Evolutionary conservation across 2,888 invertebrate genomes (phyloP), one percentile per base, ranked within the genome.

Genomic region (Drosophila antonietae): DNA sequence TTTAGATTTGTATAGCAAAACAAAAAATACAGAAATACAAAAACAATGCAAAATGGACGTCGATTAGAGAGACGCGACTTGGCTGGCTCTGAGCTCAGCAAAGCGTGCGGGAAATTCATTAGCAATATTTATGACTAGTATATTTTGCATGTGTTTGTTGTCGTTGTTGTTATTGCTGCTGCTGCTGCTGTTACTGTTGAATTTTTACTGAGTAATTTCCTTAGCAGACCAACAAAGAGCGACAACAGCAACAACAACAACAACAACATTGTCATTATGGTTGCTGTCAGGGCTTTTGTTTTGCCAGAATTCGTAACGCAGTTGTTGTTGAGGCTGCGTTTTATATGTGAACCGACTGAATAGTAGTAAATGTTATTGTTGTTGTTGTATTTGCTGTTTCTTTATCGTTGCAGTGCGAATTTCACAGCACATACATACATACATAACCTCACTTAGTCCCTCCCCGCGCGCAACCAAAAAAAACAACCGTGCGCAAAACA

Each of bases 51-150:
- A 81, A 78, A 68, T 78, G 78, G 78, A 62, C 65, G 81, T 81
- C 73, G 68, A 68, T 81, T 81, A 68, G 56, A 73, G 66, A 52
- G 63, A 63, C 49, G 75, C 66, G 73, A 83, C 73, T 68, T 70
- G 70, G 68, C 39, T 78, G 67, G 68, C 43, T 75, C 63, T 73
- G 75, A 72, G 85, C 72, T 84, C 75, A 89, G 70, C 84, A 89
- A 83, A 88, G 89, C 83, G 86, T 89, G 85, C 89, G 89, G 85
- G 90, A 90, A 85, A 90, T 85, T 90, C 90, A 90, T 85, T 85
- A 90, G 88, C 89, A 83, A 90, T 86, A 88, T 90, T 88, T 85
- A 90, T 86, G 89, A 80, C 81, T 78, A 63, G 68, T 62, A 57
- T 64, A 68, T 63, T 58, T 63, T 56, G 68, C 37, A 28, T n/a